These are phyloP conservation scores for Carabus problematicus DNA, from an alignment of 2,888 invertebrate genomes.

Conservation along the genomic window DNA sequence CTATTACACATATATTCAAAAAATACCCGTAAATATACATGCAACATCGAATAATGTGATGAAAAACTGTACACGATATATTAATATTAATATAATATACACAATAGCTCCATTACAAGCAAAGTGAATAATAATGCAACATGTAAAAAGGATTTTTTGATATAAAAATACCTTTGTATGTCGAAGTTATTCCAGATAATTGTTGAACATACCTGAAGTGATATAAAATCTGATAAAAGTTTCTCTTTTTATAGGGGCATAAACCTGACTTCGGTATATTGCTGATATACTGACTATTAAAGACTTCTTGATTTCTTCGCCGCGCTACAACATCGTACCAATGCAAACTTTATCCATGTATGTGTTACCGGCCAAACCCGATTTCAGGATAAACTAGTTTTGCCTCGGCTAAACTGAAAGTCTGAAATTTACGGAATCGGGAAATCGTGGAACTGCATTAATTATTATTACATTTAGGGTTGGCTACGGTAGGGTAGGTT, in stretches of 20 bases:
- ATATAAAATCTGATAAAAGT: constrained; percentile 83
- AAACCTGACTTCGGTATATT: constrained; percentile 69
- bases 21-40: constrained; percentile 3
- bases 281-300: constrained; percentile 75
- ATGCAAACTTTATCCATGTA: too few species aligned
- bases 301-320: constrained; percentile 75
- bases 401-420: too few species aligned
- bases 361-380: too few species aligned
- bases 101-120: neutral
- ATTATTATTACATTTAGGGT: too few species aligned
- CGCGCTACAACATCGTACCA: constrained; percentile 73
- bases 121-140: too few species aligned
- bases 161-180: constrained; percentile 26
- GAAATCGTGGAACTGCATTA: too few species aligned
- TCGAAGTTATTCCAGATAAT: constrained; percentile 33
- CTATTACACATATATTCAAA: too few species aligned
- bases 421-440: too few species aligned
- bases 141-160: constrained; percentile 6
- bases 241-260: constrained; percentile 81
- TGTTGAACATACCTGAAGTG: constrained; percentile 75
- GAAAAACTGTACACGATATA: too few species aligned
- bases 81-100: too few species aligned
- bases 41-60: neutral
- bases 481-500: too few species aligned
- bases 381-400: too few species aligned